Base-by-base conservation (phyloP, 2,113 vertebrate species). In the Mustela lutreola region DNA sequence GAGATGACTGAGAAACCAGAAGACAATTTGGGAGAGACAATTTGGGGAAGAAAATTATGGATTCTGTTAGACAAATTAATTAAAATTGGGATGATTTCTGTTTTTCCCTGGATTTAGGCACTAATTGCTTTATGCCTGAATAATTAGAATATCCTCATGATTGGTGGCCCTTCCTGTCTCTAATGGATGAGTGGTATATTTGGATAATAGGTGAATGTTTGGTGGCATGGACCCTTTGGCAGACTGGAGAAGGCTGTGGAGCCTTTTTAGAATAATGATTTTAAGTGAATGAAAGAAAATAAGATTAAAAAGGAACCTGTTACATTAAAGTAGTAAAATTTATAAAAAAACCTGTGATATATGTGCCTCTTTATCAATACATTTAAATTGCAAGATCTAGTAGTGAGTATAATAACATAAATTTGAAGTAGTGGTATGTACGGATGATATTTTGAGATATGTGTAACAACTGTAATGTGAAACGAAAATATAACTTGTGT, bases 401-500 rank as follows among this genome's bases (percentile, higher is more conserved):
- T 16, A 78, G 3, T 89, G 53, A 80, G 22, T 94, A 31, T 93
- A 53, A 88, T 87, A 78, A 82, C 36, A 62, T 87, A 75, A 80
- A 88, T 94, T 94, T 91, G 48, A 88, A 95, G 8, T 84, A 81
- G 39, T 93, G 33, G 75, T 87, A 42, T 11, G 36, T 81, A 28
- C 67, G 58, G 70, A 62, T 93, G 70, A 62, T 93, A 91, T 73
- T 96, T 95, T 78, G 45, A 95, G 15, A 58, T 87, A 50, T 95
- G 14, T 87, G 1, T 91, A 79, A 45, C 33, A 93, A 78, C 4
- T 36, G 4, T 92, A 84, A 88, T 84, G 31, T 90, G 45, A 85
- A 87, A 76, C 28, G 21, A 93, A 92, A 78, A 93, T 95, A 26
- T 53, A 95, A 91, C 56, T 89, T 92, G 10, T 78, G 18, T 97